Conservation (phyloP, 1,140 invertebrate species). For the Magallana angulata region DNA sequence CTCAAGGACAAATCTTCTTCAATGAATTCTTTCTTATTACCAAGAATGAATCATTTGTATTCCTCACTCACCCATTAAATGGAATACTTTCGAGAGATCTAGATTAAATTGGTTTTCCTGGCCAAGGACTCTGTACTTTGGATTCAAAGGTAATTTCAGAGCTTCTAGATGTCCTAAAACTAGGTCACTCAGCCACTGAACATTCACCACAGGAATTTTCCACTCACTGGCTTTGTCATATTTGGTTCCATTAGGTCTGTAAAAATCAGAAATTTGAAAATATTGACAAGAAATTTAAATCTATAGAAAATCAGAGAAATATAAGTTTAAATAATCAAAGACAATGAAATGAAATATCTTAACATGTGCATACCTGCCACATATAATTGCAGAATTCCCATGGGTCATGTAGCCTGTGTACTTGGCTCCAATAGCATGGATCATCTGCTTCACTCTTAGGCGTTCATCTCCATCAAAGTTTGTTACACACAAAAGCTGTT, state of each 20-base stretch:
- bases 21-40: not conserved
- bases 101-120: conserved; percentile 90
- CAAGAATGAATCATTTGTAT: not conserved
- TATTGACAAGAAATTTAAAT: too few species aligned
- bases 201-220: conserved; percentile 91
- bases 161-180: conserved; percentile 92
- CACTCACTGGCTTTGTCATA: conserved; percentile 94
- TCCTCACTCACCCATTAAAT: conserved; percentile 88
- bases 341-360: too few species aligned
- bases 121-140: conserved; percentile 93
- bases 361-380: conserved; percentile 79
- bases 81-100: conserved; percentile 91
- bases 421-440: conserved; percentile 92
- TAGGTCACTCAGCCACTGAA: conserved; percentile 95
- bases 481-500: conserved; percentile 86
- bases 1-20: not conserved
- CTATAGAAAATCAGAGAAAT: too few species aligned
- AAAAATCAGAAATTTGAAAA: conserved; percentile 46
- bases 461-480: conserved; percentile 93
- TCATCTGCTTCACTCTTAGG: conserved; percentile 88
- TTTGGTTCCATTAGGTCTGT: conserved; percentile 91
- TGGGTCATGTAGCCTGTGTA: conserved; percentile 84
- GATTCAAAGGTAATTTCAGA: conserved; percentile 86
- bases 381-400: conserved; percentile 82
- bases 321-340: too few species aligned